These are phyloP conservation scores for Anhinga rufa DNA, from an alignment of 2,113 vertebrate genomes.

Conservation along the genomic window DNA sequence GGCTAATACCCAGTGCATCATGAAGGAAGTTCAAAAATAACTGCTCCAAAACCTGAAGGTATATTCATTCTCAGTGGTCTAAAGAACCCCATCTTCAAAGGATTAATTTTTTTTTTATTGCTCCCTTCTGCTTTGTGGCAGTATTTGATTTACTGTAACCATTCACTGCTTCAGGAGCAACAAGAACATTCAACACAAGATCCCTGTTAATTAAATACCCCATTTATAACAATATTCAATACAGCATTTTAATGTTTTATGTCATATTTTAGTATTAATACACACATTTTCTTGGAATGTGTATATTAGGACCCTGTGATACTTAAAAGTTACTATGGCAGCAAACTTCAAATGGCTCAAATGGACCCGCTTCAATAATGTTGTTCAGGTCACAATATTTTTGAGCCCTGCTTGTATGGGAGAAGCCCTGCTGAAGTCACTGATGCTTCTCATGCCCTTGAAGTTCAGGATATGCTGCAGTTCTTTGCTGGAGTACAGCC, in stretches of 20 bases:
- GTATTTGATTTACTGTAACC: neutral
- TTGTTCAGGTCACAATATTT: neutral
- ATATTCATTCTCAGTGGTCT: neutral
- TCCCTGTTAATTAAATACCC: neutral
- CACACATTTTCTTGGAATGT: neutral
- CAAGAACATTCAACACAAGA: neutral
- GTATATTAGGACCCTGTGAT: neutral
- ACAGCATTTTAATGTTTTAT: neutral
- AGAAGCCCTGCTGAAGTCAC: neutral
- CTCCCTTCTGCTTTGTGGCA: neutral
- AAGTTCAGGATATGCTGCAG: neutral
- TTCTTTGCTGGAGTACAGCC: neutral
- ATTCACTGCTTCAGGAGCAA: neutral
- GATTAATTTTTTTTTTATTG: neutral
- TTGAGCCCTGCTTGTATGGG: neutral
- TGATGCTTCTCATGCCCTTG: neutral
- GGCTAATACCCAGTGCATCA: neutral
- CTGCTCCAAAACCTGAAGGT: neutral
- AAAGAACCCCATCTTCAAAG: neutral
- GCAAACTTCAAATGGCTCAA: neutral
- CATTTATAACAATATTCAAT: neutral
- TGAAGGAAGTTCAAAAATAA: neutral
- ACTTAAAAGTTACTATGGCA: neutral
- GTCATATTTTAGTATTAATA: neutral
- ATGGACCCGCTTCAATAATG: neutral